A percentile compares a stretch with the other conserved stretches of the same genome.
Evolutionary conservation across 2,888 invertebrate genomes (phyloP).

Genomic region (Camponotus fellah): DNA sequence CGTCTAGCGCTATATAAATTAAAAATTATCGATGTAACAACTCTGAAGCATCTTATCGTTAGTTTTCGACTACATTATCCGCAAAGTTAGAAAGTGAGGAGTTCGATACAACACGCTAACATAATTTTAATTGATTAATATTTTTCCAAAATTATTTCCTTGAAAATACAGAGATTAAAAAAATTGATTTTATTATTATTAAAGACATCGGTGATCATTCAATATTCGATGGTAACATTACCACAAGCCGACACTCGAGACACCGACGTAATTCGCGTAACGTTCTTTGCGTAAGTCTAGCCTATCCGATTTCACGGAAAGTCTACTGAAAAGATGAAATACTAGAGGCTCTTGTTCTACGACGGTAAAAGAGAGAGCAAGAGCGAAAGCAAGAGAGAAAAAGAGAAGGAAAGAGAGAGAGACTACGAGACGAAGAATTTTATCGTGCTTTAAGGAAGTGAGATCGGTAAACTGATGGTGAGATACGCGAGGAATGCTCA

Average conservation of each 20-base stretch:
- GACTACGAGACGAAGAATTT: conserved; percentile 9
- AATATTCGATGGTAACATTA: conserved; percentile 3
- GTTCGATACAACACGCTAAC: background rate
- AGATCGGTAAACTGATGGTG: background rate
- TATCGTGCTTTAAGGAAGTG: conserved; percentile 19
- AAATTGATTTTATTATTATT: conserved; percentile 11
- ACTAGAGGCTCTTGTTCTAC: conserved; percentile 23
- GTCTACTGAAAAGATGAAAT: conserved; percentile 39
- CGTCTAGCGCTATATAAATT: background rate
- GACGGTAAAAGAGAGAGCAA: background rate
- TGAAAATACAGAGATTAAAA: background rate
- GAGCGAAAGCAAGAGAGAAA: too few species aligned
- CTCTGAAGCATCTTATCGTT: conserved; percentile 1
- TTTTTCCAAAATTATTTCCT: background rate
- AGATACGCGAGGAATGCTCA: conserved; percentile 20
- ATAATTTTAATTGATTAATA: background rate
- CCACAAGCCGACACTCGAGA: conserved; percentile 25
- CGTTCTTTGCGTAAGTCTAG: conserved; percentile 41
- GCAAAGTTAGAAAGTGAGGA: background rate
- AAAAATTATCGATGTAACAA: background rate
- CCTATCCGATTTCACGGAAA: conserved; percentile 43
- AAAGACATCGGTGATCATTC: background rate
- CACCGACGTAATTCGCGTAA: conserved; percentile 23
- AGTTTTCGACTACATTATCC: background rate
- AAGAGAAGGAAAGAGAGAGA: background rate